phyloP scores from a whole-genome alignment of 2,797 vertebrate genomes.

The Morus bassanus region DNA sequence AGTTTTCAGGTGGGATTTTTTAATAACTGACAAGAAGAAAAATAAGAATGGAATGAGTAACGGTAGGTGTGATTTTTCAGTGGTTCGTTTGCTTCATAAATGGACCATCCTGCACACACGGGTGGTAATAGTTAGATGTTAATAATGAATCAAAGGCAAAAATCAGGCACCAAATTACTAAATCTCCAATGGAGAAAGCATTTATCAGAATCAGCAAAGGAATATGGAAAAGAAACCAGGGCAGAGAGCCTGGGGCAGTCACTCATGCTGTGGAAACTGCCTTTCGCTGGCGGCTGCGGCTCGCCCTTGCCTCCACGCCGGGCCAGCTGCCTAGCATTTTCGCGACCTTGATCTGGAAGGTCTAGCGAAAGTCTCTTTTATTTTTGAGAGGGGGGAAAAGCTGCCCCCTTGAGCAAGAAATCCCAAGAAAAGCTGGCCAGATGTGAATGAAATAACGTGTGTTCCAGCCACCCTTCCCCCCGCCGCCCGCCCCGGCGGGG shows the following conservation, averaged over 20 bases:
- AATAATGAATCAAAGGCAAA: neutral
- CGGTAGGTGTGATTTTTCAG: neutral
- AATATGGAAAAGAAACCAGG: neutral
- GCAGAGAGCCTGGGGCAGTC: too few relatives aligned
- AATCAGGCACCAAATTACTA: neutral
- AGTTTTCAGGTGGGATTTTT: neutral
- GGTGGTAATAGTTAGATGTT: neutral
- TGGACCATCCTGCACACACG: neutral
- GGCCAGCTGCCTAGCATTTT: neutral
- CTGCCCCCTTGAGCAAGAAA: neutral
- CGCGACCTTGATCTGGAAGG: neutral
- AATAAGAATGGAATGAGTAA: neutral
- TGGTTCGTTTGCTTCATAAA: accelerated
- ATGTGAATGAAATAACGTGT: neutral
- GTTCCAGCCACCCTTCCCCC: neutral
- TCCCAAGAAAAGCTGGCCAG: neutral
- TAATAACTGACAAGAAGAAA: neutral
- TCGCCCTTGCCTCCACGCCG: neutral
- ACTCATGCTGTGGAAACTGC: neutral
- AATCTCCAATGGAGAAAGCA: neutral
- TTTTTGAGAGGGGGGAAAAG: neutral
- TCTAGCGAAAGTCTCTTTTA: neutral
- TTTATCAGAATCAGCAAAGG: neutral
- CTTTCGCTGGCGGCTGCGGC: neutral
- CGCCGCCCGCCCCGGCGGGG: too few relatives aligned